Evolutionary conservation across 2,888 invertebrate species (phyloP).

Genomic region (Odontothrips loti): DNA sequence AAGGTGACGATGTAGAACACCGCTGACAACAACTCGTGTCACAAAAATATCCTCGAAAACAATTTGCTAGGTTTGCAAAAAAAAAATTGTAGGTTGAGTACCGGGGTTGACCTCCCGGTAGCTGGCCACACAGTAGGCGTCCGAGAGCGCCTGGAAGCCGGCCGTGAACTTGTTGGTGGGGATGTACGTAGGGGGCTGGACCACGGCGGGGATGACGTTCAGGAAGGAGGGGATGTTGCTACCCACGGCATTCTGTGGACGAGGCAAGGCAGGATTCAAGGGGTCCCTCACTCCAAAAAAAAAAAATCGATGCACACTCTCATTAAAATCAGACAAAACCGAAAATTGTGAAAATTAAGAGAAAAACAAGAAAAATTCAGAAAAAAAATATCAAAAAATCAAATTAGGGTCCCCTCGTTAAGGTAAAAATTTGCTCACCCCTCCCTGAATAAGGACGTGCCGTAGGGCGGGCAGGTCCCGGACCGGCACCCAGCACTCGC

Average conservation of each 20-base stretch:
- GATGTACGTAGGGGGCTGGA: constrained; percentile 87
- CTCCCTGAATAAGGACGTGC: constrained; percentile 73
- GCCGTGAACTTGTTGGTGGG: constrained; percentile 87
- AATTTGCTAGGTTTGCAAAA: too few relatives aligned
- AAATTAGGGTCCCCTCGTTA: too few relatives aligned
- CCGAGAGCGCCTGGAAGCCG: constrained; percentile 90
- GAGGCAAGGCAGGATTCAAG: too few relatives aligned
- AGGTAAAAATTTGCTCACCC: too few relatives aligned
- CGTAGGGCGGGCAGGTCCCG: constrained; percentile 69
- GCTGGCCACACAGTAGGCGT: constrained; percentile 87
- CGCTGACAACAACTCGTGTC: constrained; percentile 55
- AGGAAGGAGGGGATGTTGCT: constrained; percentile 89
- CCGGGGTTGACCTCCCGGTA: constrained; percentile 91
- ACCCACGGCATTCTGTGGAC: constrained; percentile 61
- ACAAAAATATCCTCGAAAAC: too few relatives aligned
- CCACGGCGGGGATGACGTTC: constrained; percentile 89
- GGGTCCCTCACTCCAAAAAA: too few relatives aligned
- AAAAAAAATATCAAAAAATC: too few relatives aligned
- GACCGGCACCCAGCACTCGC: constrained; percentile 83
- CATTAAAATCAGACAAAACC: too few relatives aligned
- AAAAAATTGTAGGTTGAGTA: too few relatives aligned
- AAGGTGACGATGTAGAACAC: constrained; percentile 69
- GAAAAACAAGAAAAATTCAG: too few relatives aligned
- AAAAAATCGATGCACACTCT: too few relatives aligned
- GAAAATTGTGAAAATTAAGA: too few relatives aligned